Percentiles rank a stretch among this genome's conserved stretches.
These are phyloP conservation scores for Enteromius thamalakanensis DNA, from an alignment of 2,797 vertebrate species.

Conservation along the genomic window DNA sequence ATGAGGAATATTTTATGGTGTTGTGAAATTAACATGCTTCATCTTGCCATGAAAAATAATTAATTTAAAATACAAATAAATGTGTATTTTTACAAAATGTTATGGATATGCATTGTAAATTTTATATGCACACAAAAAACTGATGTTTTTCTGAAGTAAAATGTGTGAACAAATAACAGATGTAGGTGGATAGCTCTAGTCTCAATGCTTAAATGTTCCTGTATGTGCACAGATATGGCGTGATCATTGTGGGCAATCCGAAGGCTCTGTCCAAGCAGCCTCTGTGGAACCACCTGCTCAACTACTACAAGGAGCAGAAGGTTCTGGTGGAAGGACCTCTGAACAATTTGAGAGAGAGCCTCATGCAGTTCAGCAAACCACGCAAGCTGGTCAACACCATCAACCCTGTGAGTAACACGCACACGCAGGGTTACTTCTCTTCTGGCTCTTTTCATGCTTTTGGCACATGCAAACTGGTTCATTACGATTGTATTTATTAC, in stretches of 20 bases:
- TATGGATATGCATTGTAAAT: not conserved
- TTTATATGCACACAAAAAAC: not conserved
- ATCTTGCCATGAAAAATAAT: too few relatives aligned
- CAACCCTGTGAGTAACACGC: conserved; percentile 86
- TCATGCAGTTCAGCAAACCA: conserved; percentile 99
- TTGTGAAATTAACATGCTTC: too few relatives aligned
- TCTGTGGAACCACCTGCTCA: conserved; percentile 97
- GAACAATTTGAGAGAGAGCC: conserved; percentile 97
- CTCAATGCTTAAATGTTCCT: conserved; percentile 40
- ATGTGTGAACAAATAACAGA: not conserved
- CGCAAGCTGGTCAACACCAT: conserved; percentile 98
- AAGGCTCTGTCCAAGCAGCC: conserved; percentile 98
- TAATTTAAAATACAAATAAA: too few relatives aligned
- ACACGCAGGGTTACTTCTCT: not conserved
- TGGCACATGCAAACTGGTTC: not conserved
- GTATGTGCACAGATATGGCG: conserved; percentile 84
- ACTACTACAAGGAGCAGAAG: conserved; percentile 99
- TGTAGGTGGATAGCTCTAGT: not conserved
- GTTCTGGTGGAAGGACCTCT: conserved; percentile 97
- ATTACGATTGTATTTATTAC: not conserved
- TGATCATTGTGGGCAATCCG: conserved; percentile 98
- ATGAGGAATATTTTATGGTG: not conserved
- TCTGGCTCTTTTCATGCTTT: not conserved
- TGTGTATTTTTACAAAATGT: not conserved
- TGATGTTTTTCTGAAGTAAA: not conserved